Evolutionary conservation across 2,888 invertebrate species (phyloP).

Genomic region (Eristalinus sepulchralis): DNA sequence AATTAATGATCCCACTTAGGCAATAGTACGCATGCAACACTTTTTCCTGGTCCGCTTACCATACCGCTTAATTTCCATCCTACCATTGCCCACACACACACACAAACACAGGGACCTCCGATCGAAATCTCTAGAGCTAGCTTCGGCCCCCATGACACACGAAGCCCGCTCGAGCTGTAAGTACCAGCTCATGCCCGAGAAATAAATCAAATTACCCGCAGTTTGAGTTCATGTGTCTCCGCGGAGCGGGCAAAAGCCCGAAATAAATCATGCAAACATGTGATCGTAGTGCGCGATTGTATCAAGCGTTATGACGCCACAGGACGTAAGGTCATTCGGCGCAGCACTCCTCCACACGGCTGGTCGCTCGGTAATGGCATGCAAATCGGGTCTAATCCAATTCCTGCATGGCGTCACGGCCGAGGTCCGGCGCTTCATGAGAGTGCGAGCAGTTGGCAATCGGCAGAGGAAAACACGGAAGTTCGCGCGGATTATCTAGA

Average conservation of each 20-base stretch:
- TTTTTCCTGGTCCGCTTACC: constrained; percentile 13
- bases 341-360: constrained; percentile 48
- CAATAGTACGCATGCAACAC: constrained; percentile 47
- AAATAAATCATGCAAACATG: constrained; percentile 70
- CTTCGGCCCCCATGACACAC: constrained; percentile 31
- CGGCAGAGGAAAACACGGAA: constrained; percentile 47
- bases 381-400: constrained; percentile 41
- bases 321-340: constrained; percentile 58
- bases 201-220: constrained; percentile 63
- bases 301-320: constrained; percentile 64
- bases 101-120: constrained; percentile 15
- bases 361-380: constrained; percentile 10
- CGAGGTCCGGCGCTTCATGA: constrained; percentile 51
- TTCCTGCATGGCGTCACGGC: constrained; percentile 14
- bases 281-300: constrained; percentile 53
- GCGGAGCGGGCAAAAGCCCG: constrained; percentile 38
- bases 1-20: constrained; percentile 24
- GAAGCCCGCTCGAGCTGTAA: constrained; percentile 2
- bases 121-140: constrained; percentile 46
- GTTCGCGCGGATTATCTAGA: constrained; percentile 46
- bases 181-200: constrained; percentile 52
- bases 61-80: constrained; percentile 44
- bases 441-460: constrained; percentile 56
- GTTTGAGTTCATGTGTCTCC: constrained; percentile 49
- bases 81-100: constrained; percentile 12